Percentiles rank a stretch among this genome's conserved stretches.
phyloP scores from a whole-genome alignment of 2,113 vertebrate species.

The Lichenostomus cassidix region DNA sequence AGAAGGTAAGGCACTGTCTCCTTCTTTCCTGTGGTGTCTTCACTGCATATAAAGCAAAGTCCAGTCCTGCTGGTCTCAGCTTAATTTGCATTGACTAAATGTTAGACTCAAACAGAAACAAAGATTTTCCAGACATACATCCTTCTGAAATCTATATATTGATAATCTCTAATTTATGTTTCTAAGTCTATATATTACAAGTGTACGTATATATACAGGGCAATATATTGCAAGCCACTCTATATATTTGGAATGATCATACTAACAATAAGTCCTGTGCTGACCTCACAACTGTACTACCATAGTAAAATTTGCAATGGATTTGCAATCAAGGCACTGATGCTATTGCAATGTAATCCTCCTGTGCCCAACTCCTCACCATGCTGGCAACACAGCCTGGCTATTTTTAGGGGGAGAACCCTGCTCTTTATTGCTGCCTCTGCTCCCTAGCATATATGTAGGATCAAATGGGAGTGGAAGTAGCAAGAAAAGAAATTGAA shows the following conservation, averaged over 20 bases:
- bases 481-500: background rate
- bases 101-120: background rate
- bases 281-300: background rate
- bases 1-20: background rate
- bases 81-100: background rate
- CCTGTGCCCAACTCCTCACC: background rate
- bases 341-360: background rate
- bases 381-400: rapidly evolving
- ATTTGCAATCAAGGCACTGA: background rate
- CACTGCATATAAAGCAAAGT: background rate
- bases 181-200: background rate
- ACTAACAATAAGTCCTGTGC: background rate
- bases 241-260: background rate
- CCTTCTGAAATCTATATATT: background rate
- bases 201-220: background rate
- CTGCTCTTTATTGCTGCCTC: background rate
- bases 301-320: background rate
- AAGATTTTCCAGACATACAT: background rate
- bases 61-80: rapidly evolving
- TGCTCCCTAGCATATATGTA: background rate
- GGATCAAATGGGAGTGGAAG: background rate
- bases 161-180: background rate
- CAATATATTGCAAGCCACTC: background rate
- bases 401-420: background rate
- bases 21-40: background rate